These are phyloP conservation scores for Phalanger gymnotis DNA, from an alignment of 2,797 vertebrate species.

Conservation along the genomic window DNA sequence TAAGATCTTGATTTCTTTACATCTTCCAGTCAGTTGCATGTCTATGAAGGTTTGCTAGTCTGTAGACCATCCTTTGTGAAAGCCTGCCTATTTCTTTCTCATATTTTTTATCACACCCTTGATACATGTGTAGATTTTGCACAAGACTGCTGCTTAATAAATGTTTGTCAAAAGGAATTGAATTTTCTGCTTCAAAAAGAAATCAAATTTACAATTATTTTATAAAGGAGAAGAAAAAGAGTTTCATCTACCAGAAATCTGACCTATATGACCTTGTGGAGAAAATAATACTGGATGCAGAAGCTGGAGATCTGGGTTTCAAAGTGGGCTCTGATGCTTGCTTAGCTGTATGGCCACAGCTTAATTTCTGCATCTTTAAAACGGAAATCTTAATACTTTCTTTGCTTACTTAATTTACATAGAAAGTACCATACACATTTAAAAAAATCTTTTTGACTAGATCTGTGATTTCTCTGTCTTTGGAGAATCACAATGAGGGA, in stretches of 20 bases:
- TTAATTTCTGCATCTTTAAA: neutral
- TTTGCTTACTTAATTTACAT: neutral
- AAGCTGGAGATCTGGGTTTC: neutral
- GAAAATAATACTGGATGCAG: neutral
- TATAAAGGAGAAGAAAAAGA: neutral
- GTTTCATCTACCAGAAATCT: neutral
- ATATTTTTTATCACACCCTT: neutral
- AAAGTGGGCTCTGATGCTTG: neutral
- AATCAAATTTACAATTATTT: neutral
- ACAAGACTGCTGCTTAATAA: neutral
- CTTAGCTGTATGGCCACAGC: neutral
- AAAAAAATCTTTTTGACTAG: neutral
- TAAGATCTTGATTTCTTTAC: neutral
- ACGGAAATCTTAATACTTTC: neutral
- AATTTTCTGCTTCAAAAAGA: neutral
- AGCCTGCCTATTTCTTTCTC: neutral
- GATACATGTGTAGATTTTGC: neutral
- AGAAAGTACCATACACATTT: neutral
- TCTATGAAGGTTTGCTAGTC: neutral
- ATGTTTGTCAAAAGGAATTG: neutral
- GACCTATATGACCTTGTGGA: neutral
- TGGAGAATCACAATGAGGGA: neutral
- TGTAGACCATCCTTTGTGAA: neutral
- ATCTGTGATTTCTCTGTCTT: neutral
- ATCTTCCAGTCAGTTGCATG: neutral